Evolutionary conservation across 2,888 invertebrate species (phyloP).

Genomic region (Tenodera sinensis): DNA sequence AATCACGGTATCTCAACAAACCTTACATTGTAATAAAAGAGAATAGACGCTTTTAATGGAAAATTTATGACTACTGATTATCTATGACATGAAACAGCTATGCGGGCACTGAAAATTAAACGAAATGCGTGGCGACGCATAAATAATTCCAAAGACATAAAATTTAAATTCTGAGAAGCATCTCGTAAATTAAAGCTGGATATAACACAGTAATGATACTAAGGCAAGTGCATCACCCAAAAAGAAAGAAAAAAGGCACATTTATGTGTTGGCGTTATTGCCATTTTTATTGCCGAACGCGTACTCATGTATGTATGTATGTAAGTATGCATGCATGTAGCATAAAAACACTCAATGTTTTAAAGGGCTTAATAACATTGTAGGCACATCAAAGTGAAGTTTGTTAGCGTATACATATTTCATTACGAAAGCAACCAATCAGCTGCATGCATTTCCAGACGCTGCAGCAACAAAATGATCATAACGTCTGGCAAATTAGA

Average conservation of each 20-base stretch:
- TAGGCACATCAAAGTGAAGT: background rate
- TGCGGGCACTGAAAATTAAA: background rate
- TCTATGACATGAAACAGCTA: background rate
- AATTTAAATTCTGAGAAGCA: background rate
- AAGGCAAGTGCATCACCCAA: background rate
- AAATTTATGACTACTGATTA: background rate
- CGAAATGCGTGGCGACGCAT: background rate
- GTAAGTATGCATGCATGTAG: background rate
- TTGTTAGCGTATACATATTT: background rate
- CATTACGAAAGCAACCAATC: background rate
- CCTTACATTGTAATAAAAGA: background rate
- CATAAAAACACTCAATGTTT: background rate
- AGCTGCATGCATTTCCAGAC: background rate
- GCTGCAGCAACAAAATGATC: background rate
- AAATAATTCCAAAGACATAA: background rate
- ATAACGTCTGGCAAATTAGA: conserved; percentile 11
- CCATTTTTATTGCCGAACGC: background rate
- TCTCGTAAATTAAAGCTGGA: background rate
- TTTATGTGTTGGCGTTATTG: background rate
- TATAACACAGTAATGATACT: background rate
- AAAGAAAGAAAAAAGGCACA: background rate
- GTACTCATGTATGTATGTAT: background rate
- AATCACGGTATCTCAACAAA: background rate
- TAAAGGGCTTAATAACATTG: background rate
- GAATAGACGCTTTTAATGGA: background rate